These are phyloP conservation scores for Nesoenas mayeri DNA, from an alignment of 2,113 vertebrate genomes.

Conservation along the genomic window DNA sequence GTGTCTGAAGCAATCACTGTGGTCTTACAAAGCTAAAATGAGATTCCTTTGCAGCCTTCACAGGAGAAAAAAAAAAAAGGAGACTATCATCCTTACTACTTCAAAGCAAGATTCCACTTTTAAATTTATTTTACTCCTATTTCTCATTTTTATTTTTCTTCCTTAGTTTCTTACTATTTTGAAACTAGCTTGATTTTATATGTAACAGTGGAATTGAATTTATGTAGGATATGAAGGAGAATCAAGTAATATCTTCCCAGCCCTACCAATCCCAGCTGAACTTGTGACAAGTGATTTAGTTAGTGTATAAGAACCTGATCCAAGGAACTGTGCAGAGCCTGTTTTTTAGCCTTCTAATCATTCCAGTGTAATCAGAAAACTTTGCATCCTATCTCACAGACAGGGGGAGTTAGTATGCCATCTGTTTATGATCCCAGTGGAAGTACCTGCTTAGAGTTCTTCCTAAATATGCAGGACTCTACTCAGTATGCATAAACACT, in stretches of 20 bases:
- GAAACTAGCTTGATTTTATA: not conserved
- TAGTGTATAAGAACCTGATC: not conserved
- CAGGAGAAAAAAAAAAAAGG: slow-evolving; percentile 27
- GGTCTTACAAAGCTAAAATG: slow-evolving; percentile 66
- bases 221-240: slow-evolving; percentile 17
- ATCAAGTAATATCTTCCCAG: not conserved
- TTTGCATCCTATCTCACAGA: not conserved
- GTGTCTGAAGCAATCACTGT: slow-evolving; percentile 63
- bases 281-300: slow-evolving; percentile 15
- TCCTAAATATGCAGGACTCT: not conserved
- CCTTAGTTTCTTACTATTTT: slow-evolving; percentile 8
- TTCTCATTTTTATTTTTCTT: slow-evolving; percentile 14
- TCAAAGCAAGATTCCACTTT: slow-evolving; percentile 37
- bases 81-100: slow-evolving; percentile 15
- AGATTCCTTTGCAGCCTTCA: slow-evolving; percentile 67
- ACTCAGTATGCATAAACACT: not conserved
- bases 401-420: not conserved
- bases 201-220: not conserved
- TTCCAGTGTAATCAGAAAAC: not conserved
- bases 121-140: not conserved
- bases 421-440: slow-evolving; percentile 26
- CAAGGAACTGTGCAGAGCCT: not conserved
- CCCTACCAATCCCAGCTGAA: slow-evolving; percentile 4
- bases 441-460: not conserved
- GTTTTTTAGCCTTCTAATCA: not conserved